Conservation (phyloP, 2,888 invertebrate genomes). For the Drosophila ustulata region DNA sequence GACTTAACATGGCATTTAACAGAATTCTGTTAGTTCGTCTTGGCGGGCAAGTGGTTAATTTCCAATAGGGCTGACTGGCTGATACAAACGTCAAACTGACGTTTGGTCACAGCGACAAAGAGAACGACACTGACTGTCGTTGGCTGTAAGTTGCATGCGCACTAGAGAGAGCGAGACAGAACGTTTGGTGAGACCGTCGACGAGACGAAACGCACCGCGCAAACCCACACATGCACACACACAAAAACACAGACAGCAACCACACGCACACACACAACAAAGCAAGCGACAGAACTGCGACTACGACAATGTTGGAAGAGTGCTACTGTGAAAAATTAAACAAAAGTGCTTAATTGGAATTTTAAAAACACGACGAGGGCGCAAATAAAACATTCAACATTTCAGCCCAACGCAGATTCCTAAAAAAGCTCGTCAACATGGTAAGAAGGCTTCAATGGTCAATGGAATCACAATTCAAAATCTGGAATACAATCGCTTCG, state of each 20-base stretch:
- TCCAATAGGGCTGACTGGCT: constrained; percentile 54
- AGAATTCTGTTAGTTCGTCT: constrained; percentile 9
- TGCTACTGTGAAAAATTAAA: constrained; percentile 68
- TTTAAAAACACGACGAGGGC: constrained; percentile 28
- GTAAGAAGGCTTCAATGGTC: constrained; percentile 48
- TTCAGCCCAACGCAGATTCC: constrained; percentile 65
- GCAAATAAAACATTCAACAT: constrained; percentile 65
- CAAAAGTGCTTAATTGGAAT: constrained; percentile 58
- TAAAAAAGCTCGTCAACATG: constrained; percentile 73
- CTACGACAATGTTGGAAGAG: constrained; percentile 69
- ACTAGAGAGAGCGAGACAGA: constrained; percentile 58
- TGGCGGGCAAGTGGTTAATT: constrained; percentile 36
- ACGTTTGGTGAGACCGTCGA: constrained; percentile 70
- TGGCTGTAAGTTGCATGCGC: constrained; percentile 41
- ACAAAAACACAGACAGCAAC: constrained; percentile 27
- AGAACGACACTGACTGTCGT: constrained; percentile 69
- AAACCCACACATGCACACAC: too few species aligned
- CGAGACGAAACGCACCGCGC: constrained; percentile 63
- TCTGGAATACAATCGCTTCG: constrained; percentile 42
- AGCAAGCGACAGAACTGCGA: constrained; percentile 56
- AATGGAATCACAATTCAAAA: constrained; percentile 22
- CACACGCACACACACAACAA: constrained; percentile 21
- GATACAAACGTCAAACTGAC: constrained; percentile 71
- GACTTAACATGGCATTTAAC: not conserved
- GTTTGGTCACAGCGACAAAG: constrained; percentile 68